Evolutionary conservation across 1,140 invertebrate species (phyloP).

Genomic region (Cryptotermes secundus): DNA sequence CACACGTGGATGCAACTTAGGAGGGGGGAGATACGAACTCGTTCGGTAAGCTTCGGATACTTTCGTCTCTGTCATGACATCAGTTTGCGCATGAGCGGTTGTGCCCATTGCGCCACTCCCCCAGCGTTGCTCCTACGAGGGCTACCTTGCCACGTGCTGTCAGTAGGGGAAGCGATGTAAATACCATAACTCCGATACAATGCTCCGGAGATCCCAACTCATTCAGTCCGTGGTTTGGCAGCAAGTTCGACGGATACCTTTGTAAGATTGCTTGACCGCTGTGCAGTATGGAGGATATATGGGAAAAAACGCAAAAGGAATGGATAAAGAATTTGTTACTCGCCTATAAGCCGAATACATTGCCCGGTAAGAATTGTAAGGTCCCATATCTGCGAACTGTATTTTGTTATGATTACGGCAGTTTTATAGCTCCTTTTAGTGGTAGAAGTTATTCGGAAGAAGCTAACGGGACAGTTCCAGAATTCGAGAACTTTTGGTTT

Average conservation of each 20-base stretch:
- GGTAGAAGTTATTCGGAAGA: neutral
- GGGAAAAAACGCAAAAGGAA: slow-evolving; percentile 42
- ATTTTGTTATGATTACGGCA: neutral
- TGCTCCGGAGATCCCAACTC: neutral
- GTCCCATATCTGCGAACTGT: slow-evolving; percentile 37
- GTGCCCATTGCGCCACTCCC: neutral
- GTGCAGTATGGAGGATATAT: slow-evolving; percentile 40
- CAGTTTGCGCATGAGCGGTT: neutral
- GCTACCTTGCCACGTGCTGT: slow-evolving; percentile 24
- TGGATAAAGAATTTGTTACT: slow-evolving; percentile 45
- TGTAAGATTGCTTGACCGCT: neutral
- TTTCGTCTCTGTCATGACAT: neutral
- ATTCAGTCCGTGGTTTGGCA: slow-evolving; percentile 20
- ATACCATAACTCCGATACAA: slow-evolving; percentile 7
- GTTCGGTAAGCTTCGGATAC: neutral
- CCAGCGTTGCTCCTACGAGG: neutral
- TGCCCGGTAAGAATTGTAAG: slow-evolving; percentile 27
- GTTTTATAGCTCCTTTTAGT: too few relatives aligned
- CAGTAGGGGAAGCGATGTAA: neutral
- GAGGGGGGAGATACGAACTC: neutral
- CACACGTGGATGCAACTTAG: neutral
- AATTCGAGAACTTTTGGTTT: too few relatives aligned
- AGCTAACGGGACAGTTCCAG: neutral
- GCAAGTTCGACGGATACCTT: neutral
- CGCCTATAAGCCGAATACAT: slow-evolving; percentile 32